Conservation (phyloP, 2,888 invertebrate genomes). For the Crepidodera aurea region DNA sequence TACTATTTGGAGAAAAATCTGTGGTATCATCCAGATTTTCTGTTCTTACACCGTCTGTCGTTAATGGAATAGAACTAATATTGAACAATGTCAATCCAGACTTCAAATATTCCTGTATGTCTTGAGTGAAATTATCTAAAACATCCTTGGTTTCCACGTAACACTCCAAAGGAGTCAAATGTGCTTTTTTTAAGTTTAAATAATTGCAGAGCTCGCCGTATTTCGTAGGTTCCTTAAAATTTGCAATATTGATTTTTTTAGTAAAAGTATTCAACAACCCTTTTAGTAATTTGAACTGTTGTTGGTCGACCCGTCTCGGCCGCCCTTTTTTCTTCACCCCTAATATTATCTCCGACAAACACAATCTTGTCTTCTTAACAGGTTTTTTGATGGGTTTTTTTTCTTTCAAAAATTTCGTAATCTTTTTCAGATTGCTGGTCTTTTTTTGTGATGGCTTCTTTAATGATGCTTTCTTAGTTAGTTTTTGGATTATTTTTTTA, state of each 20-base stretch:
- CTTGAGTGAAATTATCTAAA: conserved; percentile 45
- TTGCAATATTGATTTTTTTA: conserved; percentile 14
- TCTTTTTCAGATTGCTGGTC: neutral
- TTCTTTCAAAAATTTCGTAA: conserved; percentile 2
- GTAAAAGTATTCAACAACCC: conserved; percentile 28
- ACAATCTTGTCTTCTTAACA: conserved; percentile 10
- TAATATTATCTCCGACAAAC: conserved; percentile 36
- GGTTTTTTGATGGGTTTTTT: neutral
- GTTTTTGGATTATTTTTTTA: neutral
- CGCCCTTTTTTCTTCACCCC: conserved; percentile 37
- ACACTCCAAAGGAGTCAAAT: conserved; percentile 46
- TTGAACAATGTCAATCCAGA: conserved; percentile 47
- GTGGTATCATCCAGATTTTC: neutral
- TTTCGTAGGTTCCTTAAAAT: neutral
- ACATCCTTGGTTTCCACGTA: conserved; percentile 48
- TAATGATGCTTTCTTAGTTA: neutral
- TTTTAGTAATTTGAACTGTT: conserved; percentile 23
- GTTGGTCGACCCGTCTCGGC: conserved; percentile 27
- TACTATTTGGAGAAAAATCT: neutral
- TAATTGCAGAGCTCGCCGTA: conserved; percentile 28
- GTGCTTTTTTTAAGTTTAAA: conserved; percentile 32
- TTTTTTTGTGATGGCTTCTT: neutral
- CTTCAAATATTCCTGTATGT: conserved; percentile 46
- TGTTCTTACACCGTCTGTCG: neutral
- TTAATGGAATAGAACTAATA: conserved; percentile 43